Evolutionary conservation across 2,888 invertebrate species (phyloP).

Genomic region (Pachymerium ferrugineum): DNA sequence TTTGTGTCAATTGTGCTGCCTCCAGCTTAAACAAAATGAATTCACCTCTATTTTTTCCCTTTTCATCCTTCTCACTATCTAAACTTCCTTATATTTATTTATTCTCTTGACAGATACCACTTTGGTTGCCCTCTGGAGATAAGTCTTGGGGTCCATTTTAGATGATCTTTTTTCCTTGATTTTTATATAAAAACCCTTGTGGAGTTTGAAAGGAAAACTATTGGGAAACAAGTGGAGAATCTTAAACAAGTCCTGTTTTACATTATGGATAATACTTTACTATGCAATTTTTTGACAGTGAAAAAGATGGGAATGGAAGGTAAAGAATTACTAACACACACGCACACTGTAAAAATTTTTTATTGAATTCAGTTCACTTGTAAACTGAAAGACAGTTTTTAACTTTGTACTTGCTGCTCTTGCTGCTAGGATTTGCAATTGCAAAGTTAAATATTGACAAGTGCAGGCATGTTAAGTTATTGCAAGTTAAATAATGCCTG

Average conservation of each 20-base stretch:
- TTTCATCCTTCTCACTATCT: not conserved
- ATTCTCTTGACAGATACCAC: conserved; percentile 11
- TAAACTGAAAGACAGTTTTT: too few relatives aligned
- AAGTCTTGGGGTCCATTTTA: not conserved
- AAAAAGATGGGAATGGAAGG: too few relatives aligned
- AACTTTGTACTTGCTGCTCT: too few relatives aligned
- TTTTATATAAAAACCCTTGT: not conserved
- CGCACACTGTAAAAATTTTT: too few relatives aligned
- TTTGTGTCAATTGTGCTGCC: conserved; percentile 11
- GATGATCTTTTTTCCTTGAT: not conserved
- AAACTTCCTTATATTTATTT: conserved; percentile 3
- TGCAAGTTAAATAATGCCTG: too few relatives aligned
- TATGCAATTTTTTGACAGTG: too few relatives aligned
- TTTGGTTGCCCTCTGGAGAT: not conserved
- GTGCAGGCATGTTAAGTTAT: too few relatives aligned
- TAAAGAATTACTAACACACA: too few relatives aligned
- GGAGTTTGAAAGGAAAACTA: conserved; percentile 9
- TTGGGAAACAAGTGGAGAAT: conserved; percentile 11
- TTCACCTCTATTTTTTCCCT: not conserved
- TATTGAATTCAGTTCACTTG: too few relatives aligned
- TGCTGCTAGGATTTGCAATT: too few relatives aligned
- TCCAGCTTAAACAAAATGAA: not conserved
- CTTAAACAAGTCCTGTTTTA: not conserved
- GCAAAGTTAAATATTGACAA: too few relatives aligned
- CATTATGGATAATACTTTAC: not conserved